Percentiles rank a stretch among this genome's conserved stretches.
These are phyloP conservation scores for Nasalis larvatus DNA, from an alignment of 2,113 vertebrate genomes.

Conservation along the genomic window DNA sequence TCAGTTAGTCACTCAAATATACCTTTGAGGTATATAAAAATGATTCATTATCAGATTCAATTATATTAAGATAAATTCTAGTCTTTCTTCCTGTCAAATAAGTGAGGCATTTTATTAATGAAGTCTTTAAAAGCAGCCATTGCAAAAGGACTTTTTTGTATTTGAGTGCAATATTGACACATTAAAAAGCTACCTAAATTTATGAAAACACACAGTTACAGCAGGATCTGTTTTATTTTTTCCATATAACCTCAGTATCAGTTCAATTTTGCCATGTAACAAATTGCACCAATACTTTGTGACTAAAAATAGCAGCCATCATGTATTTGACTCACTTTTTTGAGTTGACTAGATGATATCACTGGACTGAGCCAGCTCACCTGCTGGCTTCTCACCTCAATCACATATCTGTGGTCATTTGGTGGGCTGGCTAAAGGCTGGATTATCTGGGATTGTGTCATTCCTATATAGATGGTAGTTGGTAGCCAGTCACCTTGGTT, in stretches of 20 bases:
- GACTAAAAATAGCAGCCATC: background rate
- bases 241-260: background rate
- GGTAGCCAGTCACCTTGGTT: background rate
- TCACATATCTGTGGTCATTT: background rate
- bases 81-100: constrained; percentile 57
- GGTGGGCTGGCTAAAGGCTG: background rate
- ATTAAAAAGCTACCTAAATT: background rate
- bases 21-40: constrained; percentile 56
- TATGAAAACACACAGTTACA: background rate
- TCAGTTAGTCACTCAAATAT: constrained; percentile 47
- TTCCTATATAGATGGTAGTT: background rate
- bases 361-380: background rate
- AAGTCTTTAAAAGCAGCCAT: background rate
- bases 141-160: background rate
- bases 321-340: background rate
- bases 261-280: background rate
- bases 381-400: background rate
- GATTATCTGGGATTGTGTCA: background rate
- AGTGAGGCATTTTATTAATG: constrained; percentile 67
- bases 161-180: background rate
- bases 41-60: constrained; percentile 52
- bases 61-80: constrained; percentile 47
- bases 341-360: background rate
- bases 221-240: background rate
- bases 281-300: background rate